Evolutionary conservation across 1,140 invertebrate species (phyloP).

Genomic region (Meloidogyne hapla): DNA sequence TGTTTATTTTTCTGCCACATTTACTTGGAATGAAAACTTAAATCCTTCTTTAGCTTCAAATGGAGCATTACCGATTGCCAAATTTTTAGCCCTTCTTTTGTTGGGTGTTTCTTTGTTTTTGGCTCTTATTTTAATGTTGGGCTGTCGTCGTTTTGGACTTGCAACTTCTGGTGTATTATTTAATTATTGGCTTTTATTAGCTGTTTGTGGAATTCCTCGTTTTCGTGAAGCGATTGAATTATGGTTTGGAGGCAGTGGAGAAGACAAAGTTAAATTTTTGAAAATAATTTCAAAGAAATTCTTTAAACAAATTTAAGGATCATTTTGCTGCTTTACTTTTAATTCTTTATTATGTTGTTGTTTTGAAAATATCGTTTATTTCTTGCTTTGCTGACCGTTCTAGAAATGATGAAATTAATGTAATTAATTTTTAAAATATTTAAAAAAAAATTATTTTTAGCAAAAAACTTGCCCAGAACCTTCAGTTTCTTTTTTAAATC

Average conservation of each 20-base stretch:
- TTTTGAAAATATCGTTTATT: constrained; percentile 10
- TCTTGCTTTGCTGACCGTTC: constrained; percentile 19
- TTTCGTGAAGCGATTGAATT: constrained; percentile 47
- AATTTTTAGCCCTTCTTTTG: neutral
- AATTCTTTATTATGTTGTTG: constrained; percentile 17
- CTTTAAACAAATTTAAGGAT: constrained; percentile 10
- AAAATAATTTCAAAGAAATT: neutral
- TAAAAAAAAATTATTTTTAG: constrained; percentile 27
- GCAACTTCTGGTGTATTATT: constrained; percentile 57
- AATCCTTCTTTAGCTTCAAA: constrained; percentile 20
- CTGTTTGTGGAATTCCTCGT: constrained; percentile 56
- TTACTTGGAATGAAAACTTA: neutral
- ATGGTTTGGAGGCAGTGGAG: constrained; percentile 13
- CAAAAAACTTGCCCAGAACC: constrained; percentile 76
- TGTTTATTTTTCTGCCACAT: constrained; percentile 49
- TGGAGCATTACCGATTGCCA: neutral
- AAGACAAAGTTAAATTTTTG: neutral
- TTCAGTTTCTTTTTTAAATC: constrained; percentile 80
- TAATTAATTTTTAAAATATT: constrained; percentile 14
- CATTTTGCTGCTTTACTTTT: constrained; percentile 10
- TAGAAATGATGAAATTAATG: constrained; percentile 7
- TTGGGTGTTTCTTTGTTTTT: constrained; percentile 35
- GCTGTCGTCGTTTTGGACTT: constrained; percentile 44
- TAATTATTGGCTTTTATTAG: constrained; percentile 54
- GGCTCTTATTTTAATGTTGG: constrained; percentile 48